phyloP scores from a whole-genome alignment of 2,113 vertebrate genomes.

The Osmerus mordax region DNA sequence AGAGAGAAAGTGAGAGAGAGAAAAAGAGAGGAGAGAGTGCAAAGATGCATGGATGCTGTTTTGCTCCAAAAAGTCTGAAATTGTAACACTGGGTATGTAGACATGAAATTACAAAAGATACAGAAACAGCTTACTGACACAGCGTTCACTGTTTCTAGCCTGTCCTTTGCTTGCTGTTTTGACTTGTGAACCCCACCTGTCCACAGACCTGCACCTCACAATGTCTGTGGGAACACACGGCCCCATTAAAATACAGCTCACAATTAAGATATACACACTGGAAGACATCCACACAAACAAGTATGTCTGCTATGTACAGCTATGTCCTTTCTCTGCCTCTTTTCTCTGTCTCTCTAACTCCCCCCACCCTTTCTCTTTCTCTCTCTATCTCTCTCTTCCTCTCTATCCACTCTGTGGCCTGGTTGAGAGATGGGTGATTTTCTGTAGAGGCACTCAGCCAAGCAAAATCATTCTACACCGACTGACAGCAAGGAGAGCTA shows the following conservation, averaged over 20 bases:
- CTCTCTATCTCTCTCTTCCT: neutral
- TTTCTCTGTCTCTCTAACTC: neutral
- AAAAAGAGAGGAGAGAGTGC: neutral
- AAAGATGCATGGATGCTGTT: neutral
- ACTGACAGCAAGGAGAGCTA: slow-evolving; percentile 46
- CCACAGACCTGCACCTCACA: no score
- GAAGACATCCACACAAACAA: no score
- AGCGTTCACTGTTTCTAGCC: no score
- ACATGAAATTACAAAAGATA: no score
- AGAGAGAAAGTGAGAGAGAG: neutral
- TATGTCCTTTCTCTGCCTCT: neutral
- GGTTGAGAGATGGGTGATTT: slow-evolving; percentile 53
- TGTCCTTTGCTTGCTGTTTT: no score
- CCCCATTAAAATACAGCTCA: no score
- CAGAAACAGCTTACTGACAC: no score
- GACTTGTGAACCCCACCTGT: no score
- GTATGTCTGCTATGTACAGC: neutral
- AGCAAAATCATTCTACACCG: slow-evolving; percentile 61
- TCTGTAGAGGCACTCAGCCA: slow-evolving; percentile 59
- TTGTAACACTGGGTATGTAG: neutral
- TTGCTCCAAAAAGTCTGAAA: neutral
- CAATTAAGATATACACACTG: no score
- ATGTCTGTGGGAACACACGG: no score
- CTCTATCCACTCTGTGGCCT: slow-evolving; percentile 34
- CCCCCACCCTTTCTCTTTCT: neutral